Evolutionary conservation across 2,113 vertebrate species (phyloP).

Genomic region (Corythornis vintsioides): DNA sequence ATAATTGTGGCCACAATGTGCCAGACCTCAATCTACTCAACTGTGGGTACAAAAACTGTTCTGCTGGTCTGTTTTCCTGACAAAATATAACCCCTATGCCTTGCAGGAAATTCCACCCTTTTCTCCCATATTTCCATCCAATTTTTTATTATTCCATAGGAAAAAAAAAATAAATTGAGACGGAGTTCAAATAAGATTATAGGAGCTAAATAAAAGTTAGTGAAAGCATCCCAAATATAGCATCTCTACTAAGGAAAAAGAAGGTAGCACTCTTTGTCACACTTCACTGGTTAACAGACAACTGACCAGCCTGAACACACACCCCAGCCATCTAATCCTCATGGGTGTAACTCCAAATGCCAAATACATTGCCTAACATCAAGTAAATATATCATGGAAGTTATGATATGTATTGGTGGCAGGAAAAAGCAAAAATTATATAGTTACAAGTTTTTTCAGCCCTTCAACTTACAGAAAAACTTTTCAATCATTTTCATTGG

Average conservation of each 20-base stretch:
- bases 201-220: background rate
- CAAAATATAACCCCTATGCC: background rate
- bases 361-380: background rate
- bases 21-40: background rate
- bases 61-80: background rate
- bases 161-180: background rate
- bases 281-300: background rate
- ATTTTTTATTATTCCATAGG: background rate
- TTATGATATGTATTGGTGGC: background rate
- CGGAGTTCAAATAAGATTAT: background rate
- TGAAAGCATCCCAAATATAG: background rate
- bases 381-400: background rate
- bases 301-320: background rate
- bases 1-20: background rate
- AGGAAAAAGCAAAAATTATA: background rate
- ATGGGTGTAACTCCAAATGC: accelerated
- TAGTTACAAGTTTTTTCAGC: background rate
- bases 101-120: background rate
- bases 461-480: background rate
- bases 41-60: background rate
- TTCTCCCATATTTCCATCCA: background rate
- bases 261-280: background rate
- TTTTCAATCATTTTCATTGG: background rate
- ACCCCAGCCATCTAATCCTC: background rate
- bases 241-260: background rate